phyloP scores from a whole-genome alignment of 1,140 invertebrate genomes.

The Caerostris darwini region DNA sequence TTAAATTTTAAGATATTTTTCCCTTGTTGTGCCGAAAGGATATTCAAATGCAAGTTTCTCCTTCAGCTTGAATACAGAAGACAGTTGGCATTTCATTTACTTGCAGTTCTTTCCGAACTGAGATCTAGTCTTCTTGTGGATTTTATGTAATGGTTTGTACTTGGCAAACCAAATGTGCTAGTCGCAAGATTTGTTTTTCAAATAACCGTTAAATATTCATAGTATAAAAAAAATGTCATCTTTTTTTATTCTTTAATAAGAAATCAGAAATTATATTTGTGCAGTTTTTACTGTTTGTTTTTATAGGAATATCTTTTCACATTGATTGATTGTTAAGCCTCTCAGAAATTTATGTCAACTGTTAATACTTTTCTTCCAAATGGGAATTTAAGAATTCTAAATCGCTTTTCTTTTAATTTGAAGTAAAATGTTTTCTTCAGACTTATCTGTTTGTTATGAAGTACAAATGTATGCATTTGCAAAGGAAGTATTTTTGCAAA shows the following conservation, averaged over 20 bases:
- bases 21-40: neutral
- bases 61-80: neutral
- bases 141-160: neutral
- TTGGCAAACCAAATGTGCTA: constrained; percentile 11
- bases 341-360: neutral
- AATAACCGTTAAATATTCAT: neutral
- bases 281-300: constrained; percentile 6
- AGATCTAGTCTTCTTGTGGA: neutral
- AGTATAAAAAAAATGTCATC: neutral
- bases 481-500: constrained; percentile 73
- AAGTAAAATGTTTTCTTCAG: constrained; percentile 7
- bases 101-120: neutral
- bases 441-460: constrained; percentile 46
- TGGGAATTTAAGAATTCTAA: neutral
- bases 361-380: neutral
- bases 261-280: neutral
- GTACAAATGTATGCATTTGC: constrained; percentile 69
- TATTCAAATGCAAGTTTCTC: constrained; percentile 12
- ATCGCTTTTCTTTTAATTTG: neutral
- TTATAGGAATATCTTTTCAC: neutral
- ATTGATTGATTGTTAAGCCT: neutral
- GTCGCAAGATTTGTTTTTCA: constrained; percentile 11
- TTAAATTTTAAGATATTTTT: constrained; percentile 41
- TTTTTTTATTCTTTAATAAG: neutral
- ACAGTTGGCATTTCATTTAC: neutral